A percentile compares a stretch with the other conserved stretches of the same genome.
Evolutionary conservation across 2,888 invertebrate species (phyloP).

Genomic region (Neelides folsomi): DNA sequence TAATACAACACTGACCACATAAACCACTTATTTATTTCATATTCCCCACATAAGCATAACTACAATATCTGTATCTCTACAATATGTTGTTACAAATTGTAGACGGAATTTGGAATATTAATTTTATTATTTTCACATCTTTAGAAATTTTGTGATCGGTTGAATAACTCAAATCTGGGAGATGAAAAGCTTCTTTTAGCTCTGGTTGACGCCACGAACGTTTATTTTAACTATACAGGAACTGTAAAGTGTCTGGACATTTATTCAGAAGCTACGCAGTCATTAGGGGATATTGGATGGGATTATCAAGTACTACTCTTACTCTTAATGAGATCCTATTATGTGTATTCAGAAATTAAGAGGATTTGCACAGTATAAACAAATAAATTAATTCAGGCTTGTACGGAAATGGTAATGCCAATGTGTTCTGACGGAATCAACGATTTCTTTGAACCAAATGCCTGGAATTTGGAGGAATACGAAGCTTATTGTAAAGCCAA

Average conservation of each 20-base stretch:
- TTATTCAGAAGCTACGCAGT: constrained; percentile 44
- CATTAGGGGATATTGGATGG: constrained; percentile 61
- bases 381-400: too few relatives aligned
- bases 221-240: constrained; percentile 73
- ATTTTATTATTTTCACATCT: constrained; percentile 12
- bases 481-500: constrained; percentile 54
- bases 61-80: too few relatives aligned
- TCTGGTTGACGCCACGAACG: constrained; percentile 53
- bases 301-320: constrained; percentile 67
- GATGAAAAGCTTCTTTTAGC: constrained; percentile 47
- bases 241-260: constrained; percentile 54
- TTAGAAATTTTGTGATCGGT: constrained; percentile 44
- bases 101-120: too few relatives aligned
- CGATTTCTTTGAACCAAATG: constrained; percentile 67
- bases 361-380: too few relatives aligned
- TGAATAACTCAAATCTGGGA: constrained; percentile 39
- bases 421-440: constrained; percentile 61
- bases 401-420: constrained; percentile 96
- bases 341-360: too few relatives aligned
- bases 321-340: too few relatives aligned
- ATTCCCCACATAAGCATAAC: too few relatives aligned
- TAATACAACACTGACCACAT: constrained; percentile 29
- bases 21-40: too few relatives aligned
- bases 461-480: constrained; percentile 59
- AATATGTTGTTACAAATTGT: too few relatives aligned